These are phyloP conservation scores for Astreopora myriophthalma DNA, from an alignment of 64 coral and sea anemone species.

Conservation along the genomic window DNA sequence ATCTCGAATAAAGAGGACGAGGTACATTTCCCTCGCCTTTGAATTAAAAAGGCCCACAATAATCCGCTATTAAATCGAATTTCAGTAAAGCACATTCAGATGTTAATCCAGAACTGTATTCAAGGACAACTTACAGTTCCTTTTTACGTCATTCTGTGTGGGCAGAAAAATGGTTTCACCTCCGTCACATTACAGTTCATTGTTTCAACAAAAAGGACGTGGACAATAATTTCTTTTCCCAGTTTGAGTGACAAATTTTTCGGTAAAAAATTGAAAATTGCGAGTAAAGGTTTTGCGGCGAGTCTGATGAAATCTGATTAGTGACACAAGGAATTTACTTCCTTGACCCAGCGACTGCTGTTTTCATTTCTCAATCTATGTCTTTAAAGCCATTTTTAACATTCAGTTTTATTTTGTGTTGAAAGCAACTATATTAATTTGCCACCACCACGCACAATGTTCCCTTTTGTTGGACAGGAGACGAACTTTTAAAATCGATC, in stretches of 20 bases:
- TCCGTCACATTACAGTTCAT: neutral
- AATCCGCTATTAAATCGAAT: neutral
- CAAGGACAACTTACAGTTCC: neutral
- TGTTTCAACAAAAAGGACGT: neutral
- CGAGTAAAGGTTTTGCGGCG: no score
- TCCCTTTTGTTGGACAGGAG: no score
- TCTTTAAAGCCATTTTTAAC: neutral
- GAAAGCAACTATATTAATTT: neutral
- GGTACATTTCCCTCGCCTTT: neutral
- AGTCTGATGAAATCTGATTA: no score
- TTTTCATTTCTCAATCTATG: neutral
- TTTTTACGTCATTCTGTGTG: neutral
- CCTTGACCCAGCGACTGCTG: neutral
- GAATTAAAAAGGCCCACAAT: neutral
- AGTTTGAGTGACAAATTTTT: no score
- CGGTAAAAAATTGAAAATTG: no score
- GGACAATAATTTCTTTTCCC: neutral
- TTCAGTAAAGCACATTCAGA: neutral
- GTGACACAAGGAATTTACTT: neutral
- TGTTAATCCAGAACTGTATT: neutral
- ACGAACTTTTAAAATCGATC: neutral
- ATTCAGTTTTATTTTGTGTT: neutral
- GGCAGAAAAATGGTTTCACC: neutral
- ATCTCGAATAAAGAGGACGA: no score
- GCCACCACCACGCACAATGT: no score